Conservation (phyloP, 2,113 vertebrate genomes). For the Aphyosemion australe region DNA sequence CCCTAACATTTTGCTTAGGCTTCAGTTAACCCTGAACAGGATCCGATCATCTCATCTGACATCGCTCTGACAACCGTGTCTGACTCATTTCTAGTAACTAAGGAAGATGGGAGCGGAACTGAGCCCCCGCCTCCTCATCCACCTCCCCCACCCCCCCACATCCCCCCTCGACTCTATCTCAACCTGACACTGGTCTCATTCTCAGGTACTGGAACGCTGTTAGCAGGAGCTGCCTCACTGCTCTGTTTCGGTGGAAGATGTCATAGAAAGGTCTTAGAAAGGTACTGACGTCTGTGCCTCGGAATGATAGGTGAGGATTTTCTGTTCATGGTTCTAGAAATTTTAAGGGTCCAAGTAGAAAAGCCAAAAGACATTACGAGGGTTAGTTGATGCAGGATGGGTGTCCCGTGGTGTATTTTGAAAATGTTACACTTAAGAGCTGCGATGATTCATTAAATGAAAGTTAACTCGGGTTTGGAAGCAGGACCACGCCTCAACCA, state of each 20-base stretch:
- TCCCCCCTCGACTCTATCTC: slow-evolving; percentile 60
- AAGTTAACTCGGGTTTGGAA: no score
- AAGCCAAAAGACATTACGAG: slow-evolving; percentile 2
- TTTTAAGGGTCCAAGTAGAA: slow-evolving; percentile 48
- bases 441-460: not conserved
- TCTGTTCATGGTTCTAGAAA: slow-evolving; percentile 63
- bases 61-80: slow-evolving; percentile 69
- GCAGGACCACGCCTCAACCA: no score
- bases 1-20: slow-evolving; percentile 46
- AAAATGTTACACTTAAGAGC: slow-evolving; percentile 2
- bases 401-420: slow-evolving; percentile 17
- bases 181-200: slow-evolving; percentile 77
- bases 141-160: not conserved
- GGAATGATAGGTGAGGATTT: slow-evolving; percentile 76
- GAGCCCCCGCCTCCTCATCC: slow-evolving; percentile 14
- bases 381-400: slow-evolving; percentile 1
- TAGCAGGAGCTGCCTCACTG: slow-evolving; percentile 80
- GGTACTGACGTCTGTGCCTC: slow-evolving; percentile 71
- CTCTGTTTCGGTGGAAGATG: slow-evolving; percentile 81
- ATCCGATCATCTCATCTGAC: slow-evolving; percentile 71
- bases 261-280: slow-evolving; percentile 78
- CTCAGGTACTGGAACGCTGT: slow-evolving; percentile 79
- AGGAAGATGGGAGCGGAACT: slow-evolving; percentile 54
- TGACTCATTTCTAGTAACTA: slow-evolving; percentile 62
- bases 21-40: slow-evolving; percentile 55